phyloP scores from a whole-genome alignment of 2,888 invertebrate species.

The Aleiodes testaceus region DNA sequence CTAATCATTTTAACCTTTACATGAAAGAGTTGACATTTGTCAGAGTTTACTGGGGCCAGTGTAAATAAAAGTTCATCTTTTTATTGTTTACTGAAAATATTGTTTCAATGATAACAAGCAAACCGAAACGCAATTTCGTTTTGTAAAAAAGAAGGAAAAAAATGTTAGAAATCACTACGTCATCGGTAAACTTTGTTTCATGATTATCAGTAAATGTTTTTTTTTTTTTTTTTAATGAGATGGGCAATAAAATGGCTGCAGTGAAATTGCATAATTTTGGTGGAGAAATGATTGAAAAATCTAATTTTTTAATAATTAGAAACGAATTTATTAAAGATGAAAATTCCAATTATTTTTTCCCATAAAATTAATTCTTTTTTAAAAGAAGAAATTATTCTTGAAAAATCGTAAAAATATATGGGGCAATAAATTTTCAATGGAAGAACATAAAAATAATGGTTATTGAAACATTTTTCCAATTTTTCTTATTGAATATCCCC shows the following conservation, averaged over 20 bases:
- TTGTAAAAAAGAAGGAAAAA: neutral
- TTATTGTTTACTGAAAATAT: conserved; percentile 53
- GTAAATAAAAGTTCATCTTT: conserved; percentile 58
- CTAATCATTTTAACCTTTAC: conserved; percentile 61
- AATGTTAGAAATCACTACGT: conserved; percentile 14
- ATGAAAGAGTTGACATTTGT: conserved; percentile 57
- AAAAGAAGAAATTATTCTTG: too few species aligned
- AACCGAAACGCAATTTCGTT: neutral
- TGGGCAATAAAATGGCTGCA: conserved; percentile 5
- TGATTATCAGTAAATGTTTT: conserved; percentile 4
- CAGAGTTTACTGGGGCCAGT: conserved; percentile 57
- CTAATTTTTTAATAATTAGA: neutral
- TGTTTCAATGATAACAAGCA: conserved; percentile 15
- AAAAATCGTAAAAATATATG: too few species aligned
- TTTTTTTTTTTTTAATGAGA: neutral
- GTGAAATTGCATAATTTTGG: conserved; percentile 29
- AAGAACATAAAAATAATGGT: too few species aligned
- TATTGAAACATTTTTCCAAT: too few species aligned
- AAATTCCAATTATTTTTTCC: too few species aligned
- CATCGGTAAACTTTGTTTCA: conserved; percentile 18
- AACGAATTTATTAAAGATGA: neutral
- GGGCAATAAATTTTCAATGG: too few species aligned
- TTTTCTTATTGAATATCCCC: too few species aligned
- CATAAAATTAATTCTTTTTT: too few species aligned
- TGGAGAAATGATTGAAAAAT: neutral